Percentiles rank a stretch among this genome's conserved stretches.
Conservation (phyloP, 2,797 vertebrate genomes). For the Schizothorax lantsangensis region DNA sequence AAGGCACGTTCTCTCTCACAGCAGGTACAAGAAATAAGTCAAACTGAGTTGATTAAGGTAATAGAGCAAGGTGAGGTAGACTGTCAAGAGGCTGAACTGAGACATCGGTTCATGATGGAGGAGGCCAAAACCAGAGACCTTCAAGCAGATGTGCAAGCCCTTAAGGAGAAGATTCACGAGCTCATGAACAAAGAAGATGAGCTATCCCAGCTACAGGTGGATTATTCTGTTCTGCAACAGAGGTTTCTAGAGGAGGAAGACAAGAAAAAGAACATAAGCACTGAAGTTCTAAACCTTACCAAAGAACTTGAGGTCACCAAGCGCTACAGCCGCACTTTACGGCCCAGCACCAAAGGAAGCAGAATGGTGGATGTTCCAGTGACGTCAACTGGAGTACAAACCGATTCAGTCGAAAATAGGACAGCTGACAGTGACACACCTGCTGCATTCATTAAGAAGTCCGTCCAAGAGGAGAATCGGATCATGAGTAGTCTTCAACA, state of each 20-base stretch:
- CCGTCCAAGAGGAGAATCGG: conserved; percentile 97
- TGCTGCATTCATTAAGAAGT: conserved; percentile 95
- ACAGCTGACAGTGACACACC: conserved; percentile 90
- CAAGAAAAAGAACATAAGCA: conserved; percentile 91
- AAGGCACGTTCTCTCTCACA: conserved; percentile 92
- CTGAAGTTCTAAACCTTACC: conserved; percentile 90
- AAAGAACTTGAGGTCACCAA: conserved; percentile 94
- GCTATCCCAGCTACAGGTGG: conserved; percentile 94
- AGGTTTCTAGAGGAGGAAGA: conserved; percentile 93
- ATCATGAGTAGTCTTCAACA: conserved; percentile 96
- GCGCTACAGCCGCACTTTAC: conserved; percentile 90
- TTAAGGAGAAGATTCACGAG: conserved; percentile 98
- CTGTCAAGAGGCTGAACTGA: conserved; percentile 87
- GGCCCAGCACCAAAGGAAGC: conserved; percentile 90
- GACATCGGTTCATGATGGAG: conserved; percentile 86
- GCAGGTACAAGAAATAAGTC: conserved; percentile 93
- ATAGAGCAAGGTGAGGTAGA: conserved; percentile 91
- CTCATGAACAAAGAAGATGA: conserved; percentile 98
- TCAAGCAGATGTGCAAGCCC: conserved; percentile 91
- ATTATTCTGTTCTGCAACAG: conserved; percentile 92
- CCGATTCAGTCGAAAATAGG: conserved; percentile 80
- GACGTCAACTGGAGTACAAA: conserved; percentile 91
- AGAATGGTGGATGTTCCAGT: conserved; percentile 92
- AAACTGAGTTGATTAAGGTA: conserved; percentile 90
- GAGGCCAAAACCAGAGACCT: conserved; percentile 90